These are phyloP conservation scores for Scotopteryx bipunctaria DNA, from an alignment of 2,888 invertebrate genomes.

Conservation along the genomic window DNA sequence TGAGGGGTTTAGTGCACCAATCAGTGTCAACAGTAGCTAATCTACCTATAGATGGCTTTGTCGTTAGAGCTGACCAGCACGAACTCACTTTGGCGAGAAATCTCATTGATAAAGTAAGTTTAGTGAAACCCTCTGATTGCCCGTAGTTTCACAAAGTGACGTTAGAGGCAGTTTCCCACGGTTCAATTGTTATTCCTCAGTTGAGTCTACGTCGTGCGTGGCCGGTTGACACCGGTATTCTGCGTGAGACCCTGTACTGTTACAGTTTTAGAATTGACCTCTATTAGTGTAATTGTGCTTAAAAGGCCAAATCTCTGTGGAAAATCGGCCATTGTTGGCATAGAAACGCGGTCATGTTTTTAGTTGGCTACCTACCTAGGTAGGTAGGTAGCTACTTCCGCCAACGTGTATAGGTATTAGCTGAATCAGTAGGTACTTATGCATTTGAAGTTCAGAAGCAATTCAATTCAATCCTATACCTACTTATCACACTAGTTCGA, in stretches of 20 bases:
- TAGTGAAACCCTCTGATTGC: conserved; percentile 51
- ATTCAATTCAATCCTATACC: no score
- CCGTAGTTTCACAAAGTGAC: conserved; percentile 64
- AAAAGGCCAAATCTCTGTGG: conserved; percentile 25
- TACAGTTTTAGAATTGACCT: conserved; percentile 56
- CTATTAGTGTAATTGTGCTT: conserved; percentile 29
- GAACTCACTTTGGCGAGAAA: background rate
- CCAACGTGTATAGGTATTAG: conserved; percentile 6
- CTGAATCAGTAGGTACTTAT: conserved; percentile 12
- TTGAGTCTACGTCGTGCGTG: conserved; percentile 62
- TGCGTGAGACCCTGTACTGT: conserved; percentile 50
- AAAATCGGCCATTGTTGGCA: conserved; percentile 24
- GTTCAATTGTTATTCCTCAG: conserved; percentile 73
- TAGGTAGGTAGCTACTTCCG: conserved; percentile 22
- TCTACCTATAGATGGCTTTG: no score
- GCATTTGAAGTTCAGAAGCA: no score
- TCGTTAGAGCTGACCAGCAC: background rate
- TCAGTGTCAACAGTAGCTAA: no score
- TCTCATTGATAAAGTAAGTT: conserved; percentile 8
- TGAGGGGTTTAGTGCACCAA: no score
- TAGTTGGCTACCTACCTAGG: no score
- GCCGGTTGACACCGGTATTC: conserved; percentile 44
- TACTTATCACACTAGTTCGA: no score
- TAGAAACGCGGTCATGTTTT: conserved; percentile 20
- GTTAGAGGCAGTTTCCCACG: conserved; percentile 72